A percentile compares a stretch with the other conserved stretches of the same genome.
These are phyloP conservation scores for Pararge aegeria DNA, from an alignment of 1,140 invertebrate genomes.

Conservation along the genomic window DNA sequence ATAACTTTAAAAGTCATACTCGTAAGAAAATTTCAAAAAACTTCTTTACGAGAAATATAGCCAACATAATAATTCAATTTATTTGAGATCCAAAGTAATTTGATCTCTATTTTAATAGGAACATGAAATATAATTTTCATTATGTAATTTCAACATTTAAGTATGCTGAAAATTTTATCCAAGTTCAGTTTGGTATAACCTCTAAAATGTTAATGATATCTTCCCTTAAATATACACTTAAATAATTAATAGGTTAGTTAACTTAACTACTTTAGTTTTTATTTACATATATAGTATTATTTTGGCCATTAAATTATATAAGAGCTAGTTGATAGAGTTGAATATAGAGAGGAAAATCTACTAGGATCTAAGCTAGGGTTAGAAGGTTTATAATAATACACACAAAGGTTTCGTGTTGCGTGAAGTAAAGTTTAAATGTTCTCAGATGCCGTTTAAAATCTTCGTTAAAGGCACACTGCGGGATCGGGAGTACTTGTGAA, in stretches of 20 bases:
- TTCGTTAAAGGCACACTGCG: too few species aligned
- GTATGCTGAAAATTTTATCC: not conserved
- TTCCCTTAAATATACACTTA: not conserved
- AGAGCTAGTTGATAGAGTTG: conserved; percentile 10
- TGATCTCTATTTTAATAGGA: not conserved
- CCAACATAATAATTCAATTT: too few species aligned
- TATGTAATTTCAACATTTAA: not conserved
- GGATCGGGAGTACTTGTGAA: too few species aligned
- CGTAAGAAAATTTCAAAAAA: too few species aligned
- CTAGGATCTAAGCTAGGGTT: conserved; percentile 22
- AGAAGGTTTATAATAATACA: not conserved
- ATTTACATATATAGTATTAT: conserved; percentile 22
- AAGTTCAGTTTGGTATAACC: too few species aligned
- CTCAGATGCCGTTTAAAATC: too few species aligned
- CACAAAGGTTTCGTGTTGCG: conserved; percentile 4
- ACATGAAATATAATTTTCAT: not conserved
- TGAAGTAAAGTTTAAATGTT: too few species aligned
- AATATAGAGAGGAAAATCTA: conserved; percentile 19
- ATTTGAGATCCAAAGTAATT: not conserved
- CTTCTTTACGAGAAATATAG: too few species aligned
- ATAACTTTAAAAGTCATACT: too few species aligned
- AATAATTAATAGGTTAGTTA: not conserved
- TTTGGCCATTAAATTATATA: conserved; percentile 27
- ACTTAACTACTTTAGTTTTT: conserved; percentile 6
- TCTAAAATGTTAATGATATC: not conserved